Base-by-base conservation (phyloP, 2,888 invertebrate genomes). In the Drepana falcataria region DNA sequence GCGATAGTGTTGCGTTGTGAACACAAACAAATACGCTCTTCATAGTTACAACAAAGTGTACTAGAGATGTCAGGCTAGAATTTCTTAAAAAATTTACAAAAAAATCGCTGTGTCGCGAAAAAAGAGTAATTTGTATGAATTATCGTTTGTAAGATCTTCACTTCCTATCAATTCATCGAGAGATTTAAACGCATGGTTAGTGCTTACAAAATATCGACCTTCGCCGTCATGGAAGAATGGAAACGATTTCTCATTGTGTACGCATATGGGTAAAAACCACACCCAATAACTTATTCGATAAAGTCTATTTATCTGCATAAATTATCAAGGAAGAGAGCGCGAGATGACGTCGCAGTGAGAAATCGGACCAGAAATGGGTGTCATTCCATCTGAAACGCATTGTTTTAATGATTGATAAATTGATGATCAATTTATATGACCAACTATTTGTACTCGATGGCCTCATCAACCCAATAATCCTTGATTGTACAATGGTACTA, bases 201-300 rank as follows among this genome's bases (percentile, higher is more conserved):
- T 57, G 61, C 58, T 61, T 59, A 73, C 68, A 73, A 75, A 75
- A 74, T 71, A 69, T 52, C 55, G 63, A 59, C 64, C 66, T 69
- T 66, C 57, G 56, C 7, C 57, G 51, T 61, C 63, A 58, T 59
- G 65, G 59, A 67, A 59, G 66, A 68, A 65, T 66, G 63, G 64
- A 59, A 57, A 62, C 58, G 55, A 72, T 71, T 68, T 73, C 65
- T 73, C 63, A 64, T 64, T 59, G 55, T 53, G 58, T 47, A 53
- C 64, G 55, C 52, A 59, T 64, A 66, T 66, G 61, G 64, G 67
- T 52, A 53, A 55, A 56, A 57, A 58, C 63, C 37, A 61, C 60
- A 57, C 57, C 64, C 61, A 62, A 62, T 70, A 41, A 44, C 40
- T 41, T 34, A 47, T 60, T 60, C 37, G 56, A 55, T 66, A 66